Evolutionary conservation across 2,797 vertebrate genomes (phyloP), one percentile per base, ranked within the genome.

Genomic region (Discoglossus pictus): DNA sequence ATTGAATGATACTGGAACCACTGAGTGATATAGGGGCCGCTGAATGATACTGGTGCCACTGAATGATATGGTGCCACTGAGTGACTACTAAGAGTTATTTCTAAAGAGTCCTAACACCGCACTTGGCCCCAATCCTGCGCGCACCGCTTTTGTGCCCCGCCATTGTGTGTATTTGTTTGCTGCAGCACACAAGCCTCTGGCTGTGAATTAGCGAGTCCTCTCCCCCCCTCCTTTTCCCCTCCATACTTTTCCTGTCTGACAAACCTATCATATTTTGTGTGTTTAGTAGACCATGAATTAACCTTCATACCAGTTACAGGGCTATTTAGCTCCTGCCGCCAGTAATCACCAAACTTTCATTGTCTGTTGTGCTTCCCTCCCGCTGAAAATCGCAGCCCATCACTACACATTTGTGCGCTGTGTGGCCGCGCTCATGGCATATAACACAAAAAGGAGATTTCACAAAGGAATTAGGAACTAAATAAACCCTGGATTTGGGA

Each of bases 301-400:
- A 88, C 89, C 87, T 90, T 90, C 87, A 90, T 85, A 86, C 82
- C 80, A 83, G 82, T 87, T 88, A 86, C 82, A 85, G 87, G 87
- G 88, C 87, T 88, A 87, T 88, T 88, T 84, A 82, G 85, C 81
- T 83, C 78, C 79, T 76, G 84, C 84, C 58, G 20, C 83, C 79
- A 79, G 81, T 83, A 84, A 84, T 84, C 82, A 83, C 80, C 80
- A 77, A 79, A 80, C 82, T 85, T 80, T 76, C 74, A 63, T 74
- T 79, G 75, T 68, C 75, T 65, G 80, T 75, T 73, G 61, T 47
- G 25, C 76, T 72, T 73, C 72, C 76, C 78, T 75, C 75, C 75
- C 10, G 0, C 52, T 63, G 67, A 51, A 77, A 52, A 58, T 25
- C 1, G 44, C 70, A 78, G 63, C 7, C 48, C 74, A 77, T 68